Evolutionary conservation across 2,113 vertebrate species (phyloP).

Genomic region (Raja brachyura): DNA sequence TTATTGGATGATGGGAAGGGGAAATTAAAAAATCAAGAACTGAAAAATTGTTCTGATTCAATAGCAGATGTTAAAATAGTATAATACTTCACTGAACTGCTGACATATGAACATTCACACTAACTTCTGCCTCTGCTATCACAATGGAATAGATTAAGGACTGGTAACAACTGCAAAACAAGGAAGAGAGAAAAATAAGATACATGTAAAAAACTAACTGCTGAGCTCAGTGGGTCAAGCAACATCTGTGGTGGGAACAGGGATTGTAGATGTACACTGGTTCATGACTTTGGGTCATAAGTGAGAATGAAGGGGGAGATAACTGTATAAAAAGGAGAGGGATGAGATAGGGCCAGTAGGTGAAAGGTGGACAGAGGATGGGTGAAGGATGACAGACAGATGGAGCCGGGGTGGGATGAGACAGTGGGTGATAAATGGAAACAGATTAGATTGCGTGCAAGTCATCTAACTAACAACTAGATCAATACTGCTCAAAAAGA

Average conservation of each 20-base stretch:
- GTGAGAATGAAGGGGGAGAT: too few relatives aligned
- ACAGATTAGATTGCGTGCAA: background rate
- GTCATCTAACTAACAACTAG: background rate
- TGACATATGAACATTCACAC: background rate
- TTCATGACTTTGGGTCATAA: too few relatives aligned
- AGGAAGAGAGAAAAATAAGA: background rate
- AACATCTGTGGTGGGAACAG: too few relatives aligned
- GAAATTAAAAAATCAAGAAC: background rate
- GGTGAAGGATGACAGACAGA: too few relatives aligned
- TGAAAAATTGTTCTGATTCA: background rate
- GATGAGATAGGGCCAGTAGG: too few relatives aligned
- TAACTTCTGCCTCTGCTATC: background rate
- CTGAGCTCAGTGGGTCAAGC: too few relatives aligned
- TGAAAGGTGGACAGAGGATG: too few relatives aligned
- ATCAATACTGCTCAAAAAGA: background rate
- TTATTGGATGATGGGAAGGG: background rate
- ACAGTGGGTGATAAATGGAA: too few relatives aligned
- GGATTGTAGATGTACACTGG: too few relatives aligned
- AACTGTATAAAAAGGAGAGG: too few relatives aligned
- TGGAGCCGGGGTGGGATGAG: too few relatives aligned
- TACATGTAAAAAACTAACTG: background rate
- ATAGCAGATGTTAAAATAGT: background rate
- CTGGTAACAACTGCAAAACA: background rate
- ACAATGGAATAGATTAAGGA: background rate
- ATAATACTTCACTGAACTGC: background rate